Evolutionary conservation across 2,888 invertebrate genomes (phyloP), one percentile per base, ranked within the genome.

Genomic region (Achlya flavicornis): DNA sequence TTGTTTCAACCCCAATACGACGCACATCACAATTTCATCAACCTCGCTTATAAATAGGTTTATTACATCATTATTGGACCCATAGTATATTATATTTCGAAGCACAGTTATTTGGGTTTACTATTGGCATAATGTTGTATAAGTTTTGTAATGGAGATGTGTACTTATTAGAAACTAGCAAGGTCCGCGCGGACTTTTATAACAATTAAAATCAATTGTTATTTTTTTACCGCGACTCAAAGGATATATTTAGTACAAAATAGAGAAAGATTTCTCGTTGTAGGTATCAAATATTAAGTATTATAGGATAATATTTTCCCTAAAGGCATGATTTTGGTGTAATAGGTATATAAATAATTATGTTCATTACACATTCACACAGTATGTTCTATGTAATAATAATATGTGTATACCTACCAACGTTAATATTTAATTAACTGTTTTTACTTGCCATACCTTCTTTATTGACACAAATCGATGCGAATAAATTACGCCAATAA

Each of bases 1-100:
- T 90, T 87, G 86, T 84, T 75, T 70, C 77, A 84, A 87, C 85
- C 88, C 83, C 75, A 71, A 74, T 82, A 66, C 64, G 64, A 65
- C 69, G 65, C 57, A 46, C 63, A 61, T 46, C 46, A n/a, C 46
- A 0, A 12, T 41, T 41, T 12, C 41, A 41, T 33, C 58, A 59
- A 33, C 59, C 63, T 61, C 64, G 57, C 61, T 63, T 62, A 32
- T 41, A 41, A 12, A 41, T 41, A 53, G 63, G 70, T 66, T 64
- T 70, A 63, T 75, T 74, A 70, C 68, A 64, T 74, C 67, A 74
- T 63, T 70, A 43, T 62, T 62, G 66, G 68, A 67, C 19, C 16
- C 73, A 73, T 74, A 72, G n/a, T n/a, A n/a, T n/a, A n/a, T n/a
- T n/a, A n/a, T n/a, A n/a, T n/a, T n/a, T n/a, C n/a, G n/a, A n/a